Evolutionary conservation across 2,797 vertebrate species (phyloP).

Genomic region (Micromesistius poutassou): DNA sequence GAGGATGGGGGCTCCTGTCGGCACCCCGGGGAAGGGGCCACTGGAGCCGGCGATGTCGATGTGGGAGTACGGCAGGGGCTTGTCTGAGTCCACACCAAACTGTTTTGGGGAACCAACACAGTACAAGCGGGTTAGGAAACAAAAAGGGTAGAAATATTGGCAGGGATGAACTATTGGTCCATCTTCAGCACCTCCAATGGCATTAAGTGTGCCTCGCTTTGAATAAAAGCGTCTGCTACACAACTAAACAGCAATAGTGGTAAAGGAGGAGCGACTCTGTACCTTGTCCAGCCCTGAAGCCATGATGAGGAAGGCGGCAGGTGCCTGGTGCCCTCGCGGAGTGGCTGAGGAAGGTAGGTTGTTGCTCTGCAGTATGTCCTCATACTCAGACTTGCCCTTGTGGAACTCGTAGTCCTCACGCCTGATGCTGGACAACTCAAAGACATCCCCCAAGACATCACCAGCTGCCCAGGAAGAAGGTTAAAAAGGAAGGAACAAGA

Average conservation of each 20-base stretch:
- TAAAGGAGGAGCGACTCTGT: background rate
- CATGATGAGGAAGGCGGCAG: slow-evolving; percentile 82
- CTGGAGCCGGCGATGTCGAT: slow-evolving; percentile 81
- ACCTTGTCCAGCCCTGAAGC: slow-evolving; percentile 80
- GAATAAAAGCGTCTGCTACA: too few relatives aligned
- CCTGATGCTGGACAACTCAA: slow-evolving; percentile 78
- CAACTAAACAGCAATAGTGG: too few relatives aligned
- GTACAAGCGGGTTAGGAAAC: background rate
- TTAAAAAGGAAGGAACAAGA: background rate
- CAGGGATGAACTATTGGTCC: background rate
- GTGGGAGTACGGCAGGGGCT: slow-evolving; percentile 76
- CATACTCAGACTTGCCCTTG: slow-evolving; percentile 80
- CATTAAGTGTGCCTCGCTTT: too few relatives aligned
- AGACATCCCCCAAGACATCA: slow-evolving; percentile 74
- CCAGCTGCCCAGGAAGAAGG: slow-evolving; percentile 61
- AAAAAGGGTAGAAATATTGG: background rate
- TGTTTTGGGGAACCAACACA: slow-evolving; percentile 31
- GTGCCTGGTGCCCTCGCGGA: slow-evolving; percentile 79
- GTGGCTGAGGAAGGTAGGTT: slow-evolving; percentile 76
- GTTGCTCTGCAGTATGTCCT: slow-evolving; percentile 79
- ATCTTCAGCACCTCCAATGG: background rate
- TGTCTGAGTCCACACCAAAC: slow-evolving; percentile 73
- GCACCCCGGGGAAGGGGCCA: slow-evolving; percentile 79
- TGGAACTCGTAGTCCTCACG: slow-evolving; percentile 82
- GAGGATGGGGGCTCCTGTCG: slow-evolving; percentile 77